Percentiles rank a stretch among this genome's conserved stretches.
phyloP scores from a whole-genome alignment of 1,140 invertebrate species.

The Laupala kohalensis region DNA sequence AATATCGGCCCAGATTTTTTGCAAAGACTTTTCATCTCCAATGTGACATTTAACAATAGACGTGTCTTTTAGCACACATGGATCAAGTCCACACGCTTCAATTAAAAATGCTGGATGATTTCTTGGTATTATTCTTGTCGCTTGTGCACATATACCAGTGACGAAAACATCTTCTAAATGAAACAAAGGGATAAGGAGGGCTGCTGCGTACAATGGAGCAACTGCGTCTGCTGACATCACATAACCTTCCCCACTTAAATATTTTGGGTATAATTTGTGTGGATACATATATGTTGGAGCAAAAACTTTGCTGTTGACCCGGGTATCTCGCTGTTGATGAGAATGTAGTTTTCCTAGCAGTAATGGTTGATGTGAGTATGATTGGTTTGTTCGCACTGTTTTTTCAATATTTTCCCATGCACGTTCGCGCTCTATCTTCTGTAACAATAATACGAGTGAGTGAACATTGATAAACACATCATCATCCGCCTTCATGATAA shows the following conservation, averaged over 20 bases:
- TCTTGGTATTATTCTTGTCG: constrained; percentile 33
- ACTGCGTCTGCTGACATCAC: constrained; percentile 57
- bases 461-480: constrained; percentile 71
- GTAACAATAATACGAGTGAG: too few relatives aligned
- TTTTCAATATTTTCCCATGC: too few relatives aligned
- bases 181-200: constrained; percentile 52
- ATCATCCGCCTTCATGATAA: constrained; percentile 71
- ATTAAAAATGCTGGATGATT: constrained; percentile 48
- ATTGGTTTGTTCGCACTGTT: too few relatives aligned
- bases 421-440: too few relatives aligned
- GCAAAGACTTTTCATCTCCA: too few relatives aligned
- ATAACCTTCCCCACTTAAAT: constrained; percentile 74
- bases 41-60: constrained; percentile 22
- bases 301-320: too few relatives aligned
- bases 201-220: constrained; percentile 48
- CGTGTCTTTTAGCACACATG: constrained; percentile 21
- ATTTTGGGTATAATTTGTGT: constrained; percentile 61
- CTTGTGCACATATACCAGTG: constrained; percentile 46
- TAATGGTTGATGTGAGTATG: too few relatives aligned
- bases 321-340: too few relatives aligned
- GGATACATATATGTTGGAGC: constrained; percentile 67
- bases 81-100: constrained; percentile 23
- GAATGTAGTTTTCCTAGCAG: too few relatives aligned
- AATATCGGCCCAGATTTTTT: too few relatives aligned
- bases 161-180: constrained; percentile 79